Evolutionary conservation across 1,140 invertebrate species (phyloP), one percentile per base, ranked within the genome.

Genomic region (Agrilus planipennis): DNA sequence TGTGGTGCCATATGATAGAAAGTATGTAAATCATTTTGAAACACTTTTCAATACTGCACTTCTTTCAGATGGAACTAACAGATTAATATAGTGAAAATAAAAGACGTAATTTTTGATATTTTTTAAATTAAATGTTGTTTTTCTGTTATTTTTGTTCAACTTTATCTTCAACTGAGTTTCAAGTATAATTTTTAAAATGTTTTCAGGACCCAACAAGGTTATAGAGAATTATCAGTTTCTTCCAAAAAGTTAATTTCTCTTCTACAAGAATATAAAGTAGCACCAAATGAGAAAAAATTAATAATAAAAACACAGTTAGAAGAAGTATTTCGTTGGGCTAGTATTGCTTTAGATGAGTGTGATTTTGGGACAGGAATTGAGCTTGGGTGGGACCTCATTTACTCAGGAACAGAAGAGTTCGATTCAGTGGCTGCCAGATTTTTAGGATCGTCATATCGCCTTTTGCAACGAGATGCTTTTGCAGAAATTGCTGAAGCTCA

Each of bases 351-450:
- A 45, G 91, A 95, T 61, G 91, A 95, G 62, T 89, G 85, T 60
- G 91, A 95, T 62, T 93, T 91, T 68, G 91, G 90, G 1, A 89
- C 85, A 34, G 83, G 86, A 4, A 55, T 95, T 2, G 90, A 96
- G 64, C 64, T 91, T 18, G 90, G 87, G 0, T 74, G 90, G 22
- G 78, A 90, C 63, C 59, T 94, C 12, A 89, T 95, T 55, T 77
- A 71, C 42, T 84, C 75, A 53, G 88, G 86, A 1, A 60, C 76
- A 39, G 58, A 71, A 35, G 63, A 71, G 39, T 68, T 93, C 28
- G 76, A 92, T 63, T 62, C 68, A 17, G 73, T 69, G 34, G 69
- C 77, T 2, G 54, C 74, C 19, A 70, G 69, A 44, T 66, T 87
- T 45, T 62, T 95, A 6, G 68, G 72, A 15, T 72, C 81, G n/a